These are phyloP conservation scores for Chaetodon trifasciatus DNA, from an alignment of 2,797 vertebrate species.

Conservation along the genomic window DNA sequence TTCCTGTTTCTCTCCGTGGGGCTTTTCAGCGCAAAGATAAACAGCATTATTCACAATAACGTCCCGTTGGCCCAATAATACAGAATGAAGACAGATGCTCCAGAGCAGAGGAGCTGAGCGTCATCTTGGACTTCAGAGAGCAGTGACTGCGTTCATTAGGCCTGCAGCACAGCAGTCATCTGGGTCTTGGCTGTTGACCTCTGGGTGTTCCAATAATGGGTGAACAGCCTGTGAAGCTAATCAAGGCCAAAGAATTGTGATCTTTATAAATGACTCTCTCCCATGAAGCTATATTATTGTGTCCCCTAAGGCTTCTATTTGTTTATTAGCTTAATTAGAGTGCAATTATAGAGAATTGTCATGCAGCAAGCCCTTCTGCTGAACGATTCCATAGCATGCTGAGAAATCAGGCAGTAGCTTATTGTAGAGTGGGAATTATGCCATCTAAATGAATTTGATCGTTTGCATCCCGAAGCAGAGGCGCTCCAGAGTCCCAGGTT, in stretches of 20 bases:
- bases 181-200: slow-evolving; percentile 59
- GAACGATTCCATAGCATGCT: slow-evolving; percentile 50
- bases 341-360: slow-evolving; percentile 61
- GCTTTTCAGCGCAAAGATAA: slow-evolving; percentile 56
- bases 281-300: slow-evolving; percentile 54
- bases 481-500: slow-evolving; percentile 38
- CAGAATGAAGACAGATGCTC: slow-evolving; percentile 69
- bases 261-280: slow-evolving; percentile 71
- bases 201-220: slow-evolving; percentile 57
- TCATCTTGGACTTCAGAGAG: slow-evolving; percentile 62
- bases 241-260: slow-evolving; percentile 71
- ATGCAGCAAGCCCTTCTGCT: slow-evolving; percentile 53
- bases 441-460: slow-evolving; percentile 56
- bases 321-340: slow-evolving; percentile 83
- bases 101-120: slow-evolving; percentile 29
- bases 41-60: slow-evolving; percentile 65
- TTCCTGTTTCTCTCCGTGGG: slow-evolving; percentile 34
- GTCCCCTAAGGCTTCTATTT: slow-evolving; percentile 72
- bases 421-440: slow-evolving; percentile 45
- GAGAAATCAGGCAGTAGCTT: slow-evolving; percentile 41
- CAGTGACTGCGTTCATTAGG: slow-evolving; percentile 65
- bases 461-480: slow-evolving; percentile 50
- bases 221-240: slow-evolving; percentile 63
- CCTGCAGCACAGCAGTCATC: slow-evolving; percentile 43
- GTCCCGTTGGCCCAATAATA: slow-evolving; percentile 63